These are phyloP conservation scores for Epinotia nisella DNA, from an alignment of 2,888 invertebrate genomes.

Conservation along the genomic window DNA sequence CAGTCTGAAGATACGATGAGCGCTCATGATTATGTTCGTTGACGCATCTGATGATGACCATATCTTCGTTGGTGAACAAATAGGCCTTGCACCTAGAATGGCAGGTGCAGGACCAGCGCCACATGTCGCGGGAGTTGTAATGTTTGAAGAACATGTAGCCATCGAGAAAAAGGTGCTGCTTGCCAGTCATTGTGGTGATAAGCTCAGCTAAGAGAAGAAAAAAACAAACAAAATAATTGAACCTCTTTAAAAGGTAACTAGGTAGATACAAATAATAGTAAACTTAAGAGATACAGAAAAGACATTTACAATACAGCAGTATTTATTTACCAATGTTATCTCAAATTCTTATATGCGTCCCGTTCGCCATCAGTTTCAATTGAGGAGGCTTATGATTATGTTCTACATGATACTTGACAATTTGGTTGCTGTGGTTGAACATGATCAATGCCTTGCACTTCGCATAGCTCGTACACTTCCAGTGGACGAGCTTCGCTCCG, in stretches of 20 bases:
- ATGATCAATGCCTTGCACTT: conserved; percentile 58
- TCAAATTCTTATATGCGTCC: not conserved
- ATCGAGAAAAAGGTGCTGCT: conserved; percentile 49
- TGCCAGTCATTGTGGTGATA: conserved; percentile 50
- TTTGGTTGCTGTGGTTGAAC: conserved; percentile 47
- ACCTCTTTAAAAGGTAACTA: not conserved
- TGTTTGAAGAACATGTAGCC: conserved; percentile 55
- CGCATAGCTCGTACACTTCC: conserved; percentile 50
- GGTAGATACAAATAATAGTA: no score
- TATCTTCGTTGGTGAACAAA: conserved; percentile 47
- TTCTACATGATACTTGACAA: conserved; percentile 48
- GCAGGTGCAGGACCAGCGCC: conserved; percentile 49
- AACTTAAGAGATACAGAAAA: no score
- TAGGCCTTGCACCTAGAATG: conserved; percentile 51
- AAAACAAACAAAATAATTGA: not conserved
- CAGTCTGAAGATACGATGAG: conserved; percentile 42
- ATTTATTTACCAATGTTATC: not conserved
- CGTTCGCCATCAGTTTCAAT: not conserved
- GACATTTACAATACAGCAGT: no score
- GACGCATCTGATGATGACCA: conserved; percentile 43
- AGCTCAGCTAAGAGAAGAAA: conserved; percentile 50
- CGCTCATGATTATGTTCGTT: conserved; percentile 49
- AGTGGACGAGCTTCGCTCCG: conserved; percentile 56
- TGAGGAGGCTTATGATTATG: conserved; percentile 55
- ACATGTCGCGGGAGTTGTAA: conserved; percentile 39